A percentile compares a stretch with the other conserved stretches of the same genome.
These are phyloP conservation scores for Aramus guarauna DNA, from an alignment of 2,113 vertebrate genomes.

Conservation along the genomic window DNA sequence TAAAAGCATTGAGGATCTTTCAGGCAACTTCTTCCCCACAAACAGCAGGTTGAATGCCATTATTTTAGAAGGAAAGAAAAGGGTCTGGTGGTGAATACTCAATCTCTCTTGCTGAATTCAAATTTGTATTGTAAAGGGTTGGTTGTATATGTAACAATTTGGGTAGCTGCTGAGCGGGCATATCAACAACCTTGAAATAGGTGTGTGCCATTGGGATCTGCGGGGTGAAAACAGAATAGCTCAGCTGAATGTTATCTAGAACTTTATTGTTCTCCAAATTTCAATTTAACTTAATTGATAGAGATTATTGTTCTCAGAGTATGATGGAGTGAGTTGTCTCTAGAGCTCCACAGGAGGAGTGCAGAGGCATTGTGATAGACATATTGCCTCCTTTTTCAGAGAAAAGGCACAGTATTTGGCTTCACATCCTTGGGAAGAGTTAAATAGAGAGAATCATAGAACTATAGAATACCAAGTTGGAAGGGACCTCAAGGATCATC, in stretches of 20 bases:
- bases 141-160: background rate
- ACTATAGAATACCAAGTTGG: no score
- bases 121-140: background rate
- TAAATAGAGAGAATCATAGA: background rate
- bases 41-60: background rate
- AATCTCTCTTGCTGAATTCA: background rate
- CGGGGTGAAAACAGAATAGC: background rate
- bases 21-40: background rate
- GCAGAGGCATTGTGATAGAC: background rate
- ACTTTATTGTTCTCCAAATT: background rate
- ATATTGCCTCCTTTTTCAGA: background rate
- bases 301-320: background rate
- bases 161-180: background rate
- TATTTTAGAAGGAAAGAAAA: background rate
- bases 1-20: background rate
- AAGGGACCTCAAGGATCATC: no score
- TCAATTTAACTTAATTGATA: background rate
- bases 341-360: background rate
- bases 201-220: background rate
- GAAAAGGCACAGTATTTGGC: background rate
- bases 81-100: background rate
- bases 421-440: background rate
- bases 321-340: background rate
- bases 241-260: background rate
- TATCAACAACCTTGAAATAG: background rate